Conservation (phyloP, 2,797 vertebrate genomes). For the Hylomyscus alleni region DNA sequence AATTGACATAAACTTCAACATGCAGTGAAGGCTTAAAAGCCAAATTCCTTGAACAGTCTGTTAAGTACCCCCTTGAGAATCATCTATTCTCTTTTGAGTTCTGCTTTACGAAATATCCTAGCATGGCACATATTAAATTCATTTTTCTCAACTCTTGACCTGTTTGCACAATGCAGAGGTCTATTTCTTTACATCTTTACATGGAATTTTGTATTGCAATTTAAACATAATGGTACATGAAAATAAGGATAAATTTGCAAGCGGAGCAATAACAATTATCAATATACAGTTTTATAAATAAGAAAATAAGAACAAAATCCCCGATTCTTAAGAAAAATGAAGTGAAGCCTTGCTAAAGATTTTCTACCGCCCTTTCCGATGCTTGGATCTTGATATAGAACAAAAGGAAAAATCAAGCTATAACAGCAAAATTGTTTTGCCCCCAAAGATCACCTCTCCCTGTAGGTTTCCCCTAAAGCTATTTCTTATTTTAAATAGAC, state of each 20-base stretch:
- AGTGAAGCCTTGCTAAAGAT: background rate
- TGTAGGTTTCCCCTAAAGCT: conserved; percentile 53
- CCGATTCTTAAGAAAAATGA: conserved; percentile 25
- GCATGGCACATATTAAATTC: accelerated
- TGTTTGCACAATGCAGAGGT: background rate
- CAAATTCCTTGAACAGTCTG: background rate
- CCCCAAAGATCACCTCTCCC: conserved; percentile 61
- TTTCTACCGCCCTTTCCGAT: conserved; percentile 30
- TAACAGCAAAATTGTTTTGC: conserved; percentile 68
- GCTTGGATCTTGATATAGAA: conserved; percentile 68
- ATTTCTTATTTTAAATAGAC: conserved; percentile 76
- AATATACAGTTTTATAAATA: background rate
- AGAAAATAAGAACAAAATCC: background rate
- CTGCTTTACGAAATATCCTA: background rate
- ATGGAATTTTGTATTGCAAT: background rate
- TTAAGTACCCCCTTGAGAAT: background rate
- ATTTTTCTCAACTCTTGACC: background rate
- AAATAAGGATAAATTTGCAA: background rate
- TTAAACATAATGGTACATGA: background rate
- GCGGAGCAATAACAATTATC: background rate
- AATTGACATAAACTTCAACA: background rate
- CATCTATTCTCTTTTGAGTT: background rate
- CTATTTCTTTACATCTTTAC: background rate
- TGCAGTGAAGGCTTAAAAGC: background rate
- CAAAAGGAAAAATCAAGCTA: conserved; percentile 70